Evolutionary conservation across 1,140 invertebrate species (phyloP).

Genomic region (Drosophila biarmipes): DNA sequence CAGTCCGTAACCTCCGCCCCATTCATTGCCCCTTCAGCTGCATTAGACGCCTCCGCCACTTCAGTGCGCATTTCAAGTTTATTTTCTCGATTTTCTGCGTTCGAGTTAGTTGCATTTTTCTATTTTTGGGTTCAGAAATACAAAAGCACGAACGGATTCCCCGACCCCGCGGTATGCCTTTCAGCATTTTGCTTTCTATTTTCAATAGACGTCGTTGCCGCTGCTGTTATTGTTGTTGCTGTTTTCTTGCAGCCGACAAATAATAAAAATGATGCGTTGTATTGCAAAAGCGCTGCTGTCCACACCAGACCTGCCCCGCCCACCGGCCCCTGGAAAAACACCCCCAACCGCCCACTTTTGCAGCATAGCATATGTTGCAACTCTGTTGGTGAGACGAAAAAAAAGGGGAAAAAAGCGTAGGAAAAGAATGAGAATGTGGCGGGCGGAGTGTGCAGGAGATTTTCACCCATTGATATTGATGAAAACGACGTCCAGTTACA

Average conservation of each 20-base stretch:
- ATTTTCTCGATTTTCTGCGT: constrained; percentile 48
- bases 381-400: constrained; percentile 50
- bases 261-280: constrained; percentile 82
- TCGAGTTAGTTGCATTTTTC: constrained; percentile 66
- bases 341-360: constrained; percentile 15
- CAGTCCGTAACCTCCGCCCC: background rate
- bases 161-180: constrained; percentile 46
- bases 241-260: constrained; percentile 67
- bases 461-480: constrained; percentile 78
- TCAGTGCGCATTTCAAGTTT: constrained; percentile 70
- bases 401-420: constrained; percentile 30
- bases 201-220: constrained; percentile 71
- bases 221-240: constrained; percentile 43
- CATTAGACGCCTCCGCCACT: constrained; percentile 76
- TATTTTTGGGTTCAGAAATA: constrained; percentile 81
- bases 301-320: constrained; percentile 48
- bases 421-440: background rate
- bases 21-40: constrained; percentile 48
- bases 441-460: constrained; percentile 16
- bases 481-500: constrained; percentile 82
- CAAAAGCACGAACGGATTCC: constrained; percentile 73
- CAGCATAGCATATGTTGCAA: constrained; percentile 73
- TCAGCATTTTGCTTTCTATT: constrained; percentile 77
- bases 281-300: constrained; percentile 75
- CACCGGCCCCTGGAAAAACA: background rate